Base-by-base conservation (phyloP, 53 echinoderm and acorn worm species). In the Echinarachnius parma region DNA sequence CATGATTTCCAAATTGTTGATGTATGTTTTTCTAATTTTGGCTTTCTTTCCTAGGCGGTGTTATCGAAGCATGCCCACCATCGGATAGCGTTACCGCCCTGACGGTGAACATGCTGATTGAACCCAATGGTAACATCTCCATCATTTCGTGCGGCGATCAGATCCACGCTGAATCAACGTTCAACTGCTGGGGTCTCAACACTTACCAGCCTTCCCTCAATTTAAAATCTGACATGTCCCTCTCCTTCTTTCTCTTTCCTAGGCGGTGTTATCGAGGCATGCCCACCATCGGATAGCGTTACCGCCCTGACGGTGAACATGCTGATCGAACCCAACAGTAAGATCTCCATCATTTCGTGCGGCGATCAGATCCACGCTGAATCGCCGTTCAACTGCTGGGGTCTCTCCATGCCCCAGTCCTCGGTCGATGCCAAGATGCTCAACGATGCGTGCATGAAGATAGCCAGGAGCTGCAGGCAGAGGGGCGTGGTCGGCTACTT, bases 261-360 rank as follows among this genome's bases (percentile, higher is more conserved):
- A 93, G 89, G 89, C 59, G 94, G 89, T 68, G 93, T 93, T 9
- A 89, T 89, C 19, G 93, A 93, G 71, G 93, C 93, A 28, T 93
- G 93, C 36, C 93, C 93, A 8, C 93, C 89, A 20, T 93, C 93
- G 16, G 93, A 93, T 37, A 93, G 89, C 30, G 83, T 89, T 8
- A 94, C 94, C 16, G 83, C 94, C 28, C 66, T 94, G 31, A 83
- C 89, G 2, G 94, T 89, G 9, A 86, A 89, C 78, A 86, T 94
- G 79, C 76, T 94, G 35, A 83, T 94, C 19, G 84, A 86, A 34
- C 89, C 94, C 18, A 84, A 83, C 34, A 78, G 86, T 9, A 55
- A 67, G 24, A 78, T 78, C 31, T 81, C 66, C 18, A 32, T 94
- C 8, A 54, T 94, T 5, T 94, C 94, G 2, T 86, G 84, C 7